Conservation (phyloP, 2,888 invertebrate species). For the Yponomeuta cagnagella region DNA sequence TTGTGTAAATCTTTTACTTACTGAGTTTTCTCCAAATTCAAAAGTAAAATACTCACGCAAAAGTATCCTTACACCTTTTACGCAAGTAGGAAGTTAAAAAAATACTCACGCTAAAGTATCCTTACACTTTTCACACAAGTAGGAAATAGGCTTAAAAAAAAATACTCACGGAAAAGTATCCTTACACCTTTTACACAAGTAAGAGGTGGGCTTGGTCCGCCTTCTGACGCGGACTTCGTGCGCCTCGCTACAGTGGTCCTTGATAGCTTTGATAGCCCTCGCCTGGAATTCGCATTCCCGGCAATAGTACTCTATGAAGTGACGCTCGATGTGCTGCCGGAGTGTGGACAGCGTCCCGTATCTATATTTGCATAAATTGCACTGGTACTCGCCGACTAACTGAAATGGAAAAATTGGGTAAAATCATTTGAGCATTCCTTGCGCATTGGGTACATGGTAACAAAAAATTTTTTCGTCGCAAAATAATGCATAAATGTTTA, state of each 20-base stretch:
- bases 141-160: too few relatives aligned
- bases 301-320: neutral
- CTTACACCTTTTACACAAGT: conserved; percentile 4
- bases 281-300: neutral
- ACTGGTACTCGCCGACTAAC: neutral
- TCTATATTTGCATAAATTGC: conserved; percentile 1
- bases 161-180: conserved; percentile 4
- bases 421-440: neutral
- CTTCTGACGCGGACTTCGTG: neutral
- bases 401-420: neutral
- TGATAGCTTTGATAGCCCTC: neutral
- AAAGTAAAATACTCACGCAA: too few relatives aligned
- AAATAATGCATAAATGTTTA: too few relatives aligned
- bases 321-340: neutral
- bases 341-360: neutral
- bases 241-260: neutral
- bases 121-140: too few relatives aligned
- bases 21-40: too few relatives aligned
- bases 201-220: neutral
- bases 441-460: too few relatives aligned
- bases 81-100: too few relatives aligned
- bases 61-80: too few relatives aligned
- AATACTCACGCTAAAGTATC: too few relatives aligned
- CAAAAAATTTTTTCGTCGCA: too few relatives aligned
- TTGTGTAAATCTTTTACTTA: too few relatives aligned